Evolutionary conservation across 1,140 invertebrate genomes (phyloP), one percentile per base, ranked within the genome.

Genomic region (Choristoneura fumiferana): DNA sequence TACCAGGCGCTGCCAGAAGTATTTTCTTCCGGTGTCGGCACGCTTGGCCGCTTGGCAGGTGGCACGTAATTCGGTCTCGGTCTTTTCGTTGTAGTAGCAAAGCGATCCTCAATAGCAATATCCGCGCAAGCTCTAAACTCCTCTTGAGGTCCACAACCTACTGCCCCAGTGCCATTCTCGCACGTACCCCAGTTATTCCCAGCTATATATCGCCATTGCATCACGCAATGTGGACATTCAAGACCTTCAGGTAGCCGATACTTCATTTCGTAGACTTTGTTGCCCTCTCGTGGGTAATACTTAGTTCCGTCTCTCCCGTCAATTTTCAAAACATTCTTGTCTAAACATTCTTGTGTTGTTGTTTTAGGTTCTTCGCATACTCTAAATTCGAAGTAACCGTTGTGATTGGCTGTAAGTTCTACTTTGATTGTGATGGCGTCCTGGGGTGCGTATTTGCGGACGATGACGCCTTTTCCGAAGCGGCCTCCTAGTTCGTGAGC

Each of bases 351-450:
- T 71, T 97, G 94, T 0, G 92, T 93, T 0, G 93, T 93, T 40
- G 90, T 90, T 60, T 90, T 91, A 1, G 81, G 67, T 37, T 90
- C 81, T 4, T 96, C 92, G 76, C 96, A 98, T 0, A 96, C 71
- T 57, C 95, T 91, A 85, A 98, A 98, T 76, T 98, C 95, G 73
- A 98, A 98, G 82, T 93, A 97, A 8, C 97, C 97, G 65, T 92
- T 91, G 81, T 97, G 95, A 69, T 92, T 93, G 3, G 95, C 95
- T 0, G 95, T 97, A 0, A 96, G 71, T 72, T 96, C 94, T 0
- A 97, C 91, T 18, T 93, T 92, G 4, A 97, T 92, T 3, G 92
- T 92, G 56, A 97, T 93, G 6, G 91, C 82, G 8, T 93, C 91
- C 18, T 92, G 92, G 0, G 92, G 91, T 34, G 91, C 88, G 73